phyloP scores from a whole-genome alignment of 1,140 invertebrate species.

The Drosophila busckii region DNA sequence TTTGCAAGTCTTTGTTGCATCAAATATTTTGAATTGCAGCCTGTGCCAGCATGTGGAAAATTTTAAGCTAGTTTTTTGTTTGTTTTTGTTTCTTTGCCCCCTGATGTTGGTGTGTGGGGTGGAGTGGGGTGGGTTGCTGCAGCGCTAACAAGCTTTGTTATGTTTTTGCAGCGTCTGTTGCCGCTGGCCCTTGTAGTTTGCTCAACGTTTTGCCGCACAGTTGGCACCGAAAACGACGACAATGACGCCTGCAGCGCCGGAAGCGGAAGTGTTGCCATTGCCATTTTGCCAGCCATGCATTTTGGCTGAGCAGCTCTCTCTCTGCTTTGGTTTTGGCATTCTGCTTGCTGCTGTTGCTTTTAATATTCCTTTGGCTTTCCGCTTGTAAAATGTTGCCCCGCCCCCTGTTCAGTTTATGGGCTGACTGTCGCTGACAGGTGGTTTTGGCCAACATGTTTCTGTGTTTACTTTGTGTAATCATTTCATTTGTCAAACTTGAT shows the following conservation, averaged over 20 bases:
- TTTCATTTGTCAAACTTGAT: constrained; percentile 75
- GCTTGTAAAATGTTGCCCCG: constrained; percentile 50
- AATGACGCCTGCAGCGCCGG: constrained; percentile 66
- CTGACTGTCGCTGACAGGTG: constrained; percentile 60
- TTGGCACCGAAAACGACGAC: too few species aligned
- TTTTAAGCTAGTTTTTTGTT: too few species aligned
- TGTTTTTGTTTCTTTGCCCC: constrained; percentile 5
- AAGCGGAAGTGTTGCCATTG: constrained; percentile 75
- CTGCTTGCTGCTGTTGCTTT: constrained; percentile 44
- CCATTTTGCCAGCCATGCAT: constrained; percentile 70
- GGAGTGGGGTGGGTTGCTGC: background rate
- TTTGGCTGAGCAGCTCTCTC: constrained; percentile 29
- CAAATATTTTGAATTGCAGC: too few species aligned
- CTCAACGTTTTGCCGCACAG: constrained; percentile 60
- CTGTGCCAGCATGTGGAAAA: too few species aligned
- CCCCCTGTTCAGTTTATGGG: background rate
- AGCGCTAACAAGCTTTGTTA: constrained; percentile 73
- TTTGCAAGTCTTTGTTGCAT: too few species aligned
- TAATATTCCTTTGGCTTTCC: constrained; percentile 72
- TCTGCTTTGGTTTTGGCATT: constrained; percentile 39
- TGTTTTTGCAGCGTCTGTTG: constrained; percentile 39
- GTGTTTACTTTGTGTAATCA: constrained; percentile 76
- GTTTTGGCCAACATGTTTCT: constrained; percentile 58
- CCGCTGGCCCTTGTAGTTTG: constrained; percentile 29
- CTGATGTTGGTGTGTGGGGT: constrained; percentile 1